Conservation (phyloP, 23 tunicate genomes). For the Pegea sp. region DNA sequence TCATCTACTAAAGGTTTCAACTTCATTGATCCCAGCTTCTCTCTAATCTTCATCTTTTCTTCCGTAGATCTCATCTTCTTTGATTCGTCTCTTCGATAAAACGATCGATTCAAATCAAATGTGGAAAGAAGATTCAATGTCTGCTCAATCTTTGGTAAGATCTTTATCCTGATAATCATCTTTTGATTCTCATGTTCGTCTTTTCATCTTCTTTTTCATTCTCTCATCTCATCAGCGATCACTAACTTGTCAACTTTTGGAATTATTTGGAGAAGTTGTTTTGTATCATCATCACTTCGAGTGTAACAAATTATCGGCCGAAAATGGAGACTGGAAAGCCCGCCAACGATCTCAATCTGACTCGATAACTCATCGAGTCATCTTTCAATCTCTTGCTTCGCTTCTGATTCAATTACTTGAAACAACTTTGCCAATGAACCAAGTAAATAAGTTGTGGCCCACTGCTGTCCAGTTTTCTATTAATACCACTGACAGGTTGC, state of each 20-base stretch:
- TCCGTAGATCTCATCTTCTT: no score
- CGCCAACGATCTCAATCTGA: conserved; percentile 22
- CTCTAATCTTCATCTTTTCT: no score
- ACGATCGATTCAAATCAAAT: not conserved
- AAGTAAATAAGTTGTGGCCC: no score
- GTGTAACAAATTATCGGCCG: not conserved
- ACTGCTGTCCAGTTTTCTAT: no score
- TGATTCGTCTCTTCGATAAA: not conserved
- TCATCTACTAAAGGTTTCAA: conserved; percentile 23
- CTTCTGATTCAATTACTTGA: conserved; percentile 26
- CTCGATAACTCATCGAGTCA: conserved; percentile 24
- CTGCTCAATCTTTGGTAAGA: not conserved
- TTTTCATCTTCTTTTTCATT: not conserved
- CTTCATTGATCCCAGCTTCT: no score
- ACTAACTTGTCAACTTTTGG: conserved; percentile 19
- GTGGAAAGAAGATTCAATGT: no score
- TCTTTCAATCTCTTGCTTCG: conserved; percentile 24
- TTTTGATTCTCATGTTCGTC: not conserved
- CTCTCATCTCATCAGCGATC: conserved; percentile 19
- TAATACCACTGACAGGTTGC: conserved; percentile 9
- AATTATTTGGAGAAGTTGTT: conserved; percentile 21
- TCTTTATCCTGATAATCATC: not conserved
- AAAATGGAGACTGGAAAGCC: conserved; percentile 14
- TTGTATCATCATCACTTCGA: conserved; percentile 57
- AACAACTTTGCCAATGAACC: conserved; percentile 28